Base-by-base conservation (phyloP, 1,140 invertebrate genomes). In the Ips typographus region DNA sequence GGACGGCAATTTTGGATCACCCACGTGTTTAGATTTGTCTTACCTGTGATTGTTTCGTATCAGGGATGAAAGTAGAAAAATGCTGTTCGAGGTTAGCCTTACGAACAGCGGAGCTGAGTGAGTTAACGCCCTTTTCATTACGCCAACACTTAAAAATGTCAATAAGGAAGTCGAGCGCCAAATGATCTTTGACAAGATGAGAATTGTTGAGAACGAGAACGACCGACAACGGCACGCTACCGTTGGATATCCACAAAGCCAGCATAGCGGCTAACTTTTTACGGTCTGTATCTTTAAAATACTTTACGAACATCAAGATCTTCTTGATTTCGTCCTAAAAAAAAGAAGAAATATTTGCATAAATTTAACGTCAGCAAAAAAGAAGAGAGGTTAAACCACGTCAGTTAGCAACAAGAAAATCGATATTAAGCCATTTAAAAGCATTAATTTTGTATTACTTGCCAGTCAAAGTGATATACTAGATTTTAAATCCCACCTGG, bases 291-390 rank as follows among this genome's bases (percentile, higher is more conserved):
- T 92, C 90, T 76, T 88, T 88, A 83, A 97, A 98, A 76, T 95
- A 95, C 83, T 96, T 98, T 80, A 98, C 90, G 83, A 96, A 98
- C 72, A 96, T 89, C 76, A 97, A 85, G 66, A 98, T 90, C 85
- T 98, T 96, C 80, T 95, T 96, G 87, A 98, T 95, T 83, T 98
- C 94, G 80, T 98, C 96, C 81, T 96, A 92, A 82, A 98, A 83
- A 98, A 96, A 36, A n/a, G 64, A 73, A 53, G 22, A 22, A 22
- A 22, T 22, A 22, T 22, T 22, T 22, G 22, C 22, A 22, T 22
- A 22, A 22, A 22, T 22, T 22, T 22, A 22, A 22, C 22, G 22
- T 22, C 22, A 22, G 22, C 22, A 22, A 22, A 22, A 22, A 22
- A 22, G 22, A 22, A 22, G 22, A 22, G 22, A 22, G 22, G 22